Percentiles rank a stretch among this genome's conserved stretches.
Evolutionary conservation across 2,797 vertebrate genomes (phyloP).

Genomic region (Propithecus perrieri): DNA sequence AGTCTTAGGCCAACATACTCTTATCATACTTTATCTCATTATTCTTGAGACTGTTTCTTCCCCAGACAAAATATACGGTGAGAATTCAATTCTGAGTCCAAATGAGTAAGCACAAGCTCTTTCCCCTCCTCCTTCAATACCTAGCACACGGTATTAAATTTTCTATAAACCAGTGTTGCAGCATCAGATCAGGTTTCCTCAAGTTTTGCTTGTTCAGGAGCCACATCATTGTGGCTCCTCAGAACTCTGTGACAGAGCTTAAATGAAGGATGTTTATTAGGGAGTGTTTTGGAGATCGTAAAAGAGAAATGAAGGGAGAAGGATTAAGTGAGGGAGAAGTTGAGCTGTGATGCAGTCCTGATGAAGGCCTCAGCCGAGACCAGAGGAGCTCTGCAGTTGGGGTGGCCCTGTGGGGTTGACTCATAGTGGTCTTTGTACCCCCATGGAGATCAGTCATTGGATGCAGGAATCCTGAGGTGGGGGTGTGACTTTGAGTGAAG

Average conservation of each 20-base stretch:
- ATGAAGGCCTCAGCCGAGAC: too few relatives aligned
- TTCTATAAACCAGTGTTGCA: background rate
- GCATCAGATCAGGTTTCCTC: background rate
- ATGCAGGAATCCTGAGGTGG: fast-evolving
- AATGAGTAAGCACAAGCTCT: background rate
- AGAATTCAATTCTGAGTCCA: background rate
- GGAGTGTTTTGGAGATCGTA: background rate
- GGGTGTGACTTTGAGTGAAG: background rate
- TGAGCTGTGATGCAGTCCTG: background rate
- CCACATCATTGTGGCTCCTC: background rate
- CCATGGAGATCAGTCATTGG: too few relatives aligned
- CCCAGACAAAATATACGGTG: background rate
- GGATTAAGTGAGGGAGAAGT: background rate
- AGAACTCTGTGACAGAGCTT: background rate
- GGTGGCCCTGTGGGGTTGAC: background rate
- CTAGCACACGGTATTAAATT: background rate
- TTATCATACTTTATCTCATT: background rate
- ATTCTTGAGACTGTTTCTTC: background rate
- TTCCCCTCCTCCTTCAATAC: background rate
- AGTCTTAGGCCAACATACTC: background rate
- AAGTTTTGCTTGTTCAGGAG: background rate
- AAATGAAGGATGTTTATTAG: background rate
- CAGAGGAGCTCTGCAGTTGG: too few relatives aligned
- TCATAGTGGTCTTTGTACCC: background rate
- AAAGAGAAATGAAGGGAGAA: background rate